Conservation (phyloP, 2,888 invertebrate genomes). For the Eupithecia tripunctaria region DNA sequence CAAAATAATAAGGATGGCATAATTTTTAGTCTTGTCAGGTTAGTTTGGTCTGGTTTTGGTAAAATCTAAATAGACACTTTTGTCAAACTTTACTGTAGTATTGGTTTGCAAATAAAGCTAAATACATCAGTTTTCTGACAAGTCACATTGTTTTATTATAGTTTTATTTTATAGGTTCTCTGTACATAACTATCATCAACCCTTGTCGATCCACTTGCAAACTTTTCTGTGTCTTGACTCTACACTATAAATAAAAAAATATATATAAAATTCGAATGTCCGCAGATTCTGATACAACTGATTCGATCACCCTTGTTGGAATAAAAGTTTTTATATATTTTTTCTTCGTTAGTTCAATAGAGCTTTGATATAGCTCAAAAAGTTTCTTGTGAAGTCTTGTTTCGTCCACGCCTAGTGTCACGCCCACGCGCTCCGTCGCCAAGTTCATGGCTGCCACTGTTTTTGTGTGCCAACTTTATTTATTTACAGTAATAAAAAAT, state of each 20-base stretch:
- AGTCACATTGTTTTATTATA: no score
- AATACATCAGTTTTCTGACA: background rate
- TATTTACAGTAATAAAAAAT: background rate
- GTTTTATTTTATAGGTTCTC: background rate
- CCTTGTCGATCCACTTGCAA: background rate
- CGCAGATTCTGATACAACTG: background rate
- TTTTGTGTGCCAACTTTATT: conserved; percentile 55
- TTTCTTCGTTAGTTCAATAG: background rate
- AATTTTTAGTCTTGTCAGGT: no score
- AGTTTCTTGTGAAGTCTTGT: background rate
- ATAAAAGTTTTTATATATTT: background rate
- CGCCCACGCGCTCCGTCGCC: conserved; percentile 47
- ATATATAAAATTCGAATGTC: background rate
- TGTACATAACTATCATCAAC: background rate
- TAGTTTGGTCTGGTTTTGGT: no score
- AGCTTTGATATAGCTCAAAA: background rate
- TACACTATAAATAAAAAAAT: no score
- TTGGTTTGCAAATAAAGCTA: background rate
- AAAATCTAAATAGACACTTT: no score
- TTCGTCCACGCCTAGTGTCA: conserved; percentile 24
- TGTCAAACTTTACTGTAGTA: background rate
- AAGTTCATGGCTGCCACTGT: conserved; percentile 61
- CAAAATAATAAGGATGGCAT: no score
- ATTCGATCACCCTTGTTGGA: background rate
- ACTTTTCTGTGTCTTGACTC: background rate